These are phyloP conservation scores for Neoniphon sammara DNA, from an alignment of 2,797 vertebrate genomes.

Conservation along the genomic window DNA sequence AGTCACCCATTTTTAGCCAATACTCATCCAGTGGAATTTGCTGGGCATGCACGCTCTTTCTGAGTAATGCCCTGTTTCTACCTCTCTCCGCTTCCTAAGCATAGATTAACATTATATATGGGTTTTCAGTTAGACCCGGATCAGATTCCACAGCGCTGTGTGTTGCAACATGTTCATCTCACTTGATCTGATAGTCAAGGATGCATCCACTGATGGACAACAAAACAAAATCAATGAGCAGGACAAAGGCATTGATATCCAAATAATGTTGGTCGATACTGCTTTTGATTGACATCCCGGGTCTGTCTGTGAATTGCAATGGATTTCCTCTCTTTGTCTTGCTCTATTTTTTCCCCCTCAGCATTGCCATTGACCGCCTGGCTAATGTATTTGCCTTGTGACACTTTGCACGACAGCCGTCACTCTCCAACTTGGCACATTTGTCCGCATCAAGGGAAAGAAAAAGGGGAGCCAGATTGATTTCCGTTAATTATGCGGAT, in stretches of 20 bases:
- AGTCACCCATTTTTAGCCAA: background rate
- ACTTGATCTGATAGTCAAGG: conserved; percentile 28
- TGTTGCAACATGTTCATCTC: conserved; percentile 27
- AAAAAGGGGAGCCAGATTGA: conserved; percentile 83
- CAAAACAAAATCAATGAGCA: conserved; percentile 60
- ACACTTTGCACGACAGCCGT: conserved; percentile 75
- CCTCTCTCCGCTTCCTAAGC: background rate
- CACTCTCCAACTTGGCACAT: conserved; percentile 67
- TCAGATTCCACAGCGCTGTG: conserved; percentile 12
- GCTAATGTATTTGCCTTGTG: conserved; percentile 74
- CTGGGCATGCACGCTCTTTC: background rate
- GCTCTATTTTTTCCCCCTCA: background rate
- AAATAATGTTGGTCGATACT: conserved; percentile 69
- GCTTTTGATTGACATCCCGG: conserved; percentile 63
- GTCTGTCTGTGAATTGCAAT: conserved; percentile 48
- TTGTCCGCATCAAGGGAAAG: conserved; percentile 68
- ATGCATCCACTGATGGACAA: conserved; percentile 44
- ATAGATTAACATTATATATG: background rate
- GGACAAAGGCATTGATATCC: conserved; percentile 67
- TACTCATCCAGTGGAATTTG: background rate
- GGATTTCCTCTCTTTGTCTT: conserved; percentile 44
- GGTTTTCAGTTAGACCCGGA: background rate
- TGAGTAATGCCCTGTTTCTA: background rate
- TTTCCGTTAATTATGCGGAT: conserved; percentile 91
- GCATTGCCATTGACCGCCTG: conserved; percentile 58